A percentile compares a stretch with the other conserved stretches of the same genome.
These are phyloP conservation scores for Engystomops pustulosus DNA, from an alignment of 2,113 vertebrate species.

Conservation along the genomic window DNA sequence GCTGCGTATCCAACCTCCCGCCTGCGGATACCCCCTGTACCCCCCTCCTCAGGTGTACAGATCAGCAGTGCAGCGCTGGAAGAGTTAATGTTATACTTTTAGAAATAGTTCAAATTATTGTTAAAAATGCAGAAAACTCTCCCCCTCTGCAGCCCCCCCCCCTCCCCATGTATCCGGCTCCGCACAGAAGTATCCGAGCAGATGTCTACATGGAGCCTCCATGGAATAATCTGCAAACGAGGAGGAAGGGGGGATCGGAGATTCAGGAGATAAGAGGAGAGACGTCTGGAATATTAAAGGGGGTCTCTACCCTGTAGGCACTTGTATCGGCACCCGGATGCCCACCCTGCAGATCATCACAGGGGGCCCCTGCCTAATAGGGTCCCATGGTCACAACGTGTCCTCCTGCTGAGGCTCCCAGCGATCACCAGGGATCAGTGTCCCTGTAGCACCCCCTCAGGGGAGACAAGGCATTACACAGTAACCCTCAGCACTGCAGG, in stretches of 20 bases:
- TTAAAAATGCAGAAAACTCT: neutral
- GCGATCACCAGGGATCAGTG: too few species aligned
- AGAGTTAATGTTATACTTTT: neutral
- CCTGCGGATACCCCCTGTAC: neutral
- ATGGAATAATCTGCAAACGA: neutral
- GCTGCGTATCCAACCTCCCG: neutral
- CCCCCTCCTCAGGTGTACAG: neutral
- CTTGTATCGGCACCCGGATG: too few species aligned
- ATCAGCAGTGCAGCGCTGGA: neutral
- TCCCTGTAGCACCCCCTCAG: too few species aligned
- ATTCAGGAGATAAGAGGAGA: too few species aligned
- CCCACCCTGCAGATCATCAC: too few species aligned
- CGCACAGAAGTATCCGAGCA: neutral
- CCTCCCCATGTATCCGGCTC: neutral
- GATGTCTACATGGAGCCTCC: neutral
- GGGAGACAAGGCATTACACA: too few species aligned
- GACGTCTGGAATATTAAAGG: neutral
- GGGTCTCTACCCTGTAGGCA: neutral
- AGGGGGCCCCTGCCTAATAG: too few species aligned
- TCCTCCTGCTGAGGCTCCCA: too few species aligned
- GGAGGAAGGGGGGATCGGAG: neutral
- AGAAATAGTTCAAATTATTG: neutral
- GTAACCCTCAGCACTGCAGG: too few species aligned
- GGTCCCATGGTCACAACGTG: neutral
- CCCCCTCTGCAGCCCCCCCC: neutral